These are phyloP conservation scores for Drosophila fuyamai DNA, from an alignment of 1,140 invertebrate species.

Conservation along the genomic window DNA sequence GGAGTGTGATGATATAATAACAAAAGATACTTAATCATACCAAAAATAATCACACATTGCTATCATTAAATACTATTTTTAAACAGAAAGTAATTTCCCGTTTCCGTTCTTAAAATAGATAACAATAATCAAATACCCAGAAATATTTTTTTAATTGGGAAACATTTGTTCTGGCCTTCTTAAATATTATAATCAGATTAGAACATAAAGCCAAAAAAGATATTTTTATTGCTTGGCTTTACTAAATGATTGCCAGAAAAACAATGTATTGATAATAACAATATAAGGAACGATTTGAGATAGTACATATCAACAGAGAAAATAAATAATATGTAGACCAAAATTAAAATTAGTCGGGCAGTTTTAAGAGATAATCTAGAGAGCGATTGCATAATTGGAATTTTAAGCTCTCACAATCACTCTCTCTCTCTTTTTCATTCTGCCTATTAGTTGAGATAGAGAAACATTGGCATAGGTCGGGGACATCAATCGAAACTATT, in stretches of 20 bases:
- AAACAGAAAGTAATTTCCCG: background rate
- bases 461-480: constrained; percentile 62
- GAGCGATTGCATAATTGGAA: constrained; percentile 53
- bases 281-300: constrained; percentile 26
- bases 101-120: constrained; percentile 19
- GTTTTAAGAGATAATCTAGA: constrained; percentile 24
- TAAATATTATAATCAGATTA: constrained; percentile 37
- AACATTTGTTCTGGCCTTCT: constrained; percentile 22
- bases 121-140: constrained; percentile 4
- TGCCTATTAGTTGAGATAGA: constrained; percentile 11
- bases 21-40: background rate
- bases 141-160: constrained; percentile 17
- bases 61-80: constrained; percentile 1
- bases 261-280: constrained; percentile 29
- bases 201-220: constrained; percentile 44
- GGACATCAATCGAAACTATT: constrained; percentile 26
- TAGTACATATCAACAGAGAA: constrained; percentile 20
- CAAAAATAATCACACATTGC: constrained; percentile 7
- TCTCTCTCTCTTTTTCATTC: constrained; percentile 3
- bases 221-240: constrained; percentile 17
- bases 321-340: constrained; percentile 34
- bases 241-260: constrained; percentile 51
- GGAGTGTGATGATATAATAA: constrained; percentile 3
- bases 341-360: constrained; percentile 60
- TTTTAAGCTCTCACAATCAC: background rate